Evolutionary conservation across 2,888 invertebrate species (phyloP).

Genomic region (Trisateles emortualis): DNA sequence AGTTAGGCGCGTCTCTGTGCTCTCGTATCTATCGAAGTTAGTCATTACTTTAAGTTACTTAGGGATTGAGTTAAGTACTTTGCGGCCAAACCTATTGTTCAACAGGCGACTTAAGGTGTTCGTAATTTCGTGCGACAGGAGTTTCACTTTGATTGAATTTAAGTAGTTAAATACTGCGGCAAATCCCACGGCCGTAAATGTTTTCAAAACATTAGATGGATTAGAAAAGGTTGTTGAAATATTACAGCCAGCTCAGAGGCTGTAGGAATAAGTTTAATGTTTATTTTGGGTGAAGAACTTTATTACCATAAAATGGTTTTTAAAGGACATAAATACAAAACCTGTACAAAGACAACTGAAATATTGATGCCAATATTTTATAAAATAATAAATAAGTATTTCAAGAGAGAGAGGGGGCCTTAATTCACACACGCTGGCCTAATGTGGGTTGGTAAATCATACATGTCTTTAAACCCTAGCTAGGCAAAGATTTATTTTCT

Average conservation of each 20-base stretch:
- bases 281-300: neutral
- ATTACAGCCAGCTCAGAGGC: neutral
- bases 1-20: constrained; percentile 54
- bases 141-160: constrained; percentile 59
- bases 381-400: too few species aligned
- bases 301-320: too few species aligned
- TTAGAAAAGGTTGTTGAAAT: neutral
- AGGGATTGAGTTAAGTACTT: constrained; percentile 63
- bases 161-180: constrained; percentile 26
- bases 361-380: too few species aligned
- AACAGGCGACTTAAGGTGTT: constrained; percentile 55
- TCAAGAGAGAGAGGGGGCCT: too few species aligned
- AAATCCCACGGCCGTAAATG: constrained; percentile 19
- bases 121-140: constrained; percentile 53
- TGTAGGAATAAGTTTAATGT: neutral
- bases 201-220: constrained; percentile 17
- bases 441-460: too few species aligned
- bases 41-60: constrained; percentile 64
- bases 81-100: constrained; percentile 64
- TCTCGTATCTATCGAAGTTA: constrained; percentile 59
- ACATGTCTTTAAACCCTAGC: too few species aligned
- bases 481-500: too few species aligned
- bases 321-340: too few species aligned
- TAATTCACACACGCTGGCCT: too few species aligned
- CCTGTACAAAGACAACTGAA: too few species aligned